Base-by-base conservation (phyloP, 1,140 invertebrate species). In the Scaptomyza montana region DNA sequence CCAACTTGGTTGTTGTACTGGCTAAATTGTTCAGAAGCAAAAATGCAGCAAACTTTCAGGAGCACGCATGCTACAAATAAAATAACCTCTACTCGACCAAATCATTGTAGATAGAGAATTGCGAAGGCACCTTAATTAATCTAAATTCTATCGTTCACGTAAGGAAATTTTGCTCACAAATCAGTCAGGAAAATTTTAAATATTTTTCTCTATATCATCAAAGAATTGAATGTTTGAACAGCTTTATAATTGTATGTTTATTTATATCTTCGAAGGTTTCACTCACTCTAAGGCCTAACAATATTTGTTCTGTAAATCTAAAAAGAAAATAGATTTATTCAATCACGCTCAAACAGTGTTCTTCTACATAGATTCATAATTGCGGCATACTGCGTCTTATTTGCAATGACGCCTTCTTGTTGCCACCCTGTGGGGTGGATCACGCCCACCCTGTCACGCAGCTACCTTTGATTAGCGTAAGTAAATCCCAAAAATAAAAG, bases 401-500 rank as follows among this genome's bases (percentile, higher is more conserved):
- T 53, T 12, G 33, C 33, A 36, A 8, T 9, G 33, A 36, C 33
- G 33, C 33, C 33, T 36, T 2, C 8, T 8, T 36, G 33, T 36
- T 9, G n/a, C 21, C 21, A 45, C 55, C 57, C 13, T 16, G 21
- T 33, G 3, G 16, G 33, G 33, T 7, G 33, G 33, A 57, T 33
- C 51, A 10, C 47, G 64, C 36, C 45, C 62, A 47, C 13, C 12
- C 51, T 8, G 60, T 53, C 78, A 74, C 78, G 69, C 78, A 69
- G 76, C 47, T 72, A 59, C 57, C 61, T 64, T 67, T 75, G 78
- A 82, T 82, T 82, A 82, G 75, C 80, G 84, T 78, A 78, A 82
- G 49, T 76, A 51, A 78, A 78, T 76, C 64, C n/a, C 59, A 74
- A 82, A 51, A 61, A 8, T 5, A 13, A 53, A 25, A 36, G 13